Percentiles rank a stretch among this genome's conserved stretches.
These are phyloP conservation scores for Cynopterus sphinx DNA, from an alignment of 2,797 vertebrate genomes.

Conservation along the genomic window DNA sequence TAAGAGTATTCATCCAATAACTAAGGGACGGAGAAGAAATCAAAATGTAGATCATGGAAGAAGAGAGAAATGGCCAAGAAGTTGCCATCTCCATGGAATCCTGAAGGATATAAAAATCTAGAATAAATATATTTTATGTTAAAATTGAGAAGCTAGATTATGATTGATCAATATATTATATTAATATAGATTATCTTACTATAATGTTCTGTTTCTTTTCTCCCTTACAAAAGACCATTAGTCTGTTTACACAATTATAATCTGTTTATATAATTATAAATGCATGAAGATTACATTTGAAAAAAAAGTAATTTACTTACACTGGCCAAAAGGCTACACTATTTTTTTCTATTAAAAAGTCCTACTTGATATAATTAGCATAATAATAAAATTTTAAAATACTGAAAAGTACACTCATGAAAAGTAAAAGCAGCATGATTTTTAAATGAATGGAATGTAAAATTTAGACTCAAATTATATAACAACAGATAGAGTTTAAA, in stretches of 20 bases:
- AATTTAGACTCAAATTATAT: background rate
- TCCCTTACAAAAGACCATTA: background rate
- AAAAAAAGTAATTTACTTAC: constrained; percentile 47
- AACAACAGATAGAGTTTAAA: constrained; percentile 63
- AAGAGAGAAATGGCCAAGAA: constrained; percentile 24
- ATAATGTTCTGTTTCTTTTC: background rate
- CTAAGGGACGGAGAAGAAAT: constrained; percentile 80
- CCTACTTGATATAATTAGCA: constrained; percentile 62
- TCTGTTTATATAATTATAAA: background rate
- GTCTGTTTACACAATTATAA: background rate
- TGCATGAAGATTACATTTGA: background rate
- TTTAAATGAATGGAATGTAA: constrained; percentile 10
- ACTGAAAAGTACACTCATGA: constrained; percentile 55
- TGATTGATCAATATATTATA: background rate
- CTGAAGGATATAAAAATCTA: background rate
- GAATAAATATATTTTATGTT: constrained; percentile 23
- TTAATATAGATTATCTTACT: background rate
- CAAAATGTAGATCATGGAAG: constrained; percentile 58
- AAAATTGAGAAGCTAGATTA: background rate
- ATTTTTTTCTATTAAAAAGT: constrained; percentile 49
- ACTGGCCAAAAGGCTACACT: background rate
- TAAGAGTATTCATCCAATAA: constrained; percentile 82
- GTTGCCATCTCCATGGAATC: background rate
- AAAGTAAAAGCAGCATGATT: background rate
- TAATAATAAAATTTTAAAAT: constrained; percentile 50